Base-by-base conservation (phyloP, 2,888 invertebrate genomes). In the Archips crataeganus region DNA sequence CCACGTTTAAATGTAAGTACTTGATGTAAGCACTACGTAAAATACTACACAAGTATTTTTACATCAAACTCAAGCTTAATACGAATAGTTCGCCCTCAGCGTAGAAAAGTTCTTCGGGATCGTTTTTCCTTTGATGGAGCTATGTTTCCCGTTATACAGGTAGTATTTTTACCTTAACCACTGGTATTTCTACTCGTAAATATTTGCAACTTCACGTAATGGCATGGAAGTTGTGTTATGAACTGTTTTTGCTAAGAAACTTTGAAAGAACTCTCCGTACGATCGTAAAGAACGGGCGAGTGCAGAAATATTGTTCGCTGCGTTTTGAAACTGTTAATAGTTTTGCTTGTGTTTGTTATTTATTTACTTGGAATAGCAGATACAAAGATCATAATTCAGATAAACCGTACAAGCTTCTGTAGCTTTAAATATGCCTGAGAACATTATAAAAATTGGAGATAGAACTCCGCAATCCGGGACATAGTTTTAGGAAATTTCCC, bases 101-200 rank as follows among this genome's bases (percentile, higher is more conserved):
- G 47, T 42, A 32, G 13, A 39, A 59, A 71, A 71, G 49, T 66
- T 71, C 15, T 8, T 42, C 47, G 8, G 36, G 13, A 47, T 45
- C 62, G 65, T 65, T 71, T 63, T 71, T 64, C 57, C 23, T 69
- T 60, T 42, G 65, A 71, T 60, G 51, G 60, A 66, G 42, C 60
- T 60, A 49, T 60, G 65, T 60, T 60, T 51, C 15, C 23, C 34
- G n/a, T 54, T 49, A 13, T 49, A 9, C 49, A 13, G 6, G 13
- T n/a, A 36, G 65, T 65, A 36, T 65, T 66, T 64, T 47, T 36
- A 45, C 47, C 34, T 39, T 39, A 47, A 59, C 57, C 39, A 59
- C 59, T 59, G 39, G 49, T 49, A 64, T 65, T 71, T 39, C 59
- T 71, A 60, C 59, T 47, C 45, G 51, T 45, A 45, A 71, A 54